Evolutionary conservation across 2,797 vertebrate species (phyloP), one percentile per base, ranked within the genome.

Genomic region (Leptatherina wallacei): DNA sequence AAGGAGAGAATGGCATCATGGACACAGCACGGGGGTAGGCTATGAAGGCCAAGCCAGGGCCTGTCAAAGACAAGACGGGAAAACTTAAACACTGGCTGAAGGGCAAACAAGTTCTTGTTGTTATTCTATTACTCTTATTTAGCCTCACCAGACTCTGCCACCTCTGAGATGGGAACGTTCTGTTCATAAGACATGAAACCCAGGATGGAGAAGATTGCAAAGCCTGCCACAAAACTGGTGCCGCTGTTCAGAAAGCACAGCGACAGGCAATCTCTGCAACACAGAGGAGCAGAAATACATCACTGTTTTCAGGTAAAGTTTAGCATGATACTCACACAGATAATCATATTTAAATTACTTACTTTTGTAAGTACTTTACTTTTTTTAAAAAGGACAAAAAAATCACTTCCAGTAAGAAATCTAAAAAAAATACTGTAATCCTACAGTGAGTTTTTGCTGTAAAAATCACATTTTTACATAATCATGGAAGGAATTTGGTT

Each of bases 201-300:
- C 91, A 98, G 89, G 83, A 98, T 96, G 81, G 96, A 98, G 87
- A 98, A 98, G 90, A 98, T 97, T 1, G 97, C 97, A 77, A 98
- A 97, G 18, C 97, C 96, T 0, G 97, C 96, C 70, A 97, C 85
- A 0, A 98, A 97, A 77, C 97, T 98, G 78, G 97, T 98, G 55
- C 95, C 95, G 0, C 97, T 97, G 91, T 98, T 98, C 71, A 98
- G 85, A 75, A 95, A 94, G 85, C 96, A 97, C 44, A 98, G 89
- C 0, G 95, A 87, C 27, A 98, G 56, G 44, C 96, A 97, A 73
- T 98, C 97, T 87, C 97, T 98, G 87, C 55, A 88, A 88, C 12
- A 66, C n/a, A 83, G 9, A 65, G 40, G 29, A 44, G 11, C 16
- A 54, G 1, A 59, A 33, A 6, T 20, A 5, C 42, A 44, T 8